phyloP scores from a whole-genome alignment of 2,113 vertebrate species.

The Plotosus lineatus region DNA sequence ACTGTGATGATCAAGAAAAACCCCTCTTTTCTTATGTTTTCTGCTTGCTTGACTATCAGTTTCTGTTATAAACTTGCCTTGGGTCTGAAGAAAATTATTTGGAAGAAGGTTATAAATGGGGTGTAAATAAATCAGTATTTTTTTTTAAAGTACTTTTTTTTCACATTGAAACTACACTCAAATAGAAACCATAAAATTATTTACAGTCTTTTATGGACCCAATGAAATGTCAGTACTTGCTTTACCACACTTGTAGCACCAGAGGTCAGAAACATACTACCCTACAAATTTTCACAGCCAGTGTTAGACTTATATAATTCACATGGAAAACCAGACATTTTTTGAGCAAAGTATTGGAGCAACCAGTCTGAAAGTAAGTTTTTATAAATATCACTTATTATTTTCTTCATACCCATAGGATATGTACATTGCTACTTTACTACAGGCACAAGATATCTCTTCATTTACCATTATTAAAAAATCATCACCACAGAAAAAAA shows the following conservation, averaged over 20 bases:
- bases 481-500: no score
- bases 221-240: not conserved
- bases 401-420: no score
- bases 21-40: not conserved
- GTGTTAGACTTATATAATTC: not conserved
- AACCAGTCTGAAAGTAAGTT: no score
- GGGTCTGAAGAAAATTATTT: no score
- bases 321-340: not conserved
- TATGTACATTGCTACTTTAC: no score
- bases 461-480: no score
- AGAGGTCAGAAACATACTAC: constrained; percentile 1
- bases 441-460: no score
- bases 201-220: not conserved
- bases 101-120: not conserved
- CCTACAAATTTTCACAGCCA: not conserved
- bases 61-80: not conserved
- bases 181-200: not conserved
- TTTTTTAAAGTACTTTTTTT: not conserved
- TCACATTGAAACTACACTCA: not conserved
- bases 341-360: no score
- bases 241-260: constrained; percentile 4
- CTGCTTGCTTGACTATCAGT: not conserved
- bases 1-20: not conserved
- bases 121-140: not conserved
- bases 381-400: no score